These are phyloP conservation scores for Gopherus evgoodei DNA, from an alignment of 2,113 vertebrate species.

Conservation along the genomic window DNA sequence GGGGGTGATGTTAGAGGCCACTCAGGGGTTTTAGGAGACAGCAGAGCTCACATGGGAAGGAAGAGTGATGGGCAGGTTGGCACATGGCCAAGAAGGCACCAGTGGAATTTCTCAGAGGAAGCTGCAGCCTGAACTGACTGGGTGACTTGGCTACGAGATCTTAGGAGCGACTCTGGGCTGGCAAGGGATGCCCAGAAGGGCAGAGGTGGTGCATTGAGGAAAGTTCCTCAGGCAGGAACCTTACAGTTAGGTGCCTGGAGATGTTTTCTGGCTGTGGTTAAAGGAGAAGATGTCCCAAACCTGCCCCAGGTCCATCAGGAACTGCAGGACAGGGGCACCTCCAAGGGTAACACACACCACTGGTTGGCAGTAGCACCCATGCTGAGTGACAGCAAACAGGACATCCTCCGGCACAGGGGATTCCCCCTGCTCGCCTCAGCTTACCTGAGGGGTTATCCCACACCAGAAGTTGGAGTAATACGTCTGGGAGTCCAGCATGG, in stretches of 20 bases:
- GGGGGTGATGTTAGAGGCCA: background rate
- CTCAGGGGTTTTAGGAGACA: background rate
- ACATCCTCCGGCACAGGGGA: background rate
- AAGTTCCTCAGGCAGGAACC: background rate
- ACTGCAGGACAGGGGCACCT: background rate
- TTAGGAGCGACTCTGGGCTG: background rate
- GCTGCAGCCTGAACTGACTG: background rate
- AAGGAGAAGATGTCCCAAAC: background rate
- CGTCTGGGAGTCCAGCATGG: conserved; percentile 95
- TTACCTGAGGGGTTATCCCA: conserved; percentile 96
- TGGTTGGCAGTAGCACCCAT: background rate
- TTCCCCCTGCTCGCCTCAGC: background rate
- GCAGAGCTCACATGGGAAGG: background rate
- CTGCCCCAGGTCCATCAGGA: background rate
- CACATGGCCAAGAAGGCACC: background rate
- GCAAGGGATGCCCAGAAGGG: background rate
- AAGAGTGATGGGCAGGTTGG: background rate
- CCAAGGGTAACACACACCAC: background rate
- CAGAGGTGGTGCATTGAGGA: background rate
- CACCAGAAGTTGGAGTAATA: conserved; percentile 99
- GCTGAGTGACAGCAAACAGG: background rate
- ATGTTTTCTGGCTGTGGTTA: background rate
- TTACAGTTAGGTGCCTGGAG: background rate
- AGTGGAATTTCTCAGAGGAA: background rate
- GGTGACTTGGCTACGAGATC: background rate